Percentiles rank a stretch among this genome's conserved stretches.
phyloP scores from a whole-genome alignment of 2,797 vertebrate species.

The Pelodytes ibericus region DNA sequence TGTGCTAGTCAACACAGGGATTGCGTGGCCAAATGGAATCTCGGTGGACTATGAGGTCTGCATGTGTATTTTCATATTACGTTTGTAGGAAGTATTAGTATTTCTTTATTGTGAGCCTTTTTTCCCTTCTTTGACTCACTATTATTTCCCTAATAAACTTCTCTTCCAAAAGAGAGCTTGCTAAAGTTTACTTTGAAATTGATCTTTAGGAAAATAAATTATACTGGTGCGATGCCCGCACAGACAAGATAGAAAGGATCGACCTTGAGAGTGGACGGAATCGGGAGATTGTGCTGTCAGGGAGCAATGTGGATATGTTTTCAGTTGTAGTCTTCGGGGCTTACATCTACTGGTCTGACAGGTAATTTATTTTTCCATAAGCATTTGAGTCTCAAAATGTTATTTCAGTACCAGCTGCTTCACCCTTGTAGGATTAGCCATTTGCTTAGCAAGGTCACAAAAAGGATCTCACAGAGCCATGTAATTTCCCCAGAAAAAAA shows the following conservation, averaged over 20 bases:
- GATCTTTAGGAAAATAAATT: conserved; percentile 95
- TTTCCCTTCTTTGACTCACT: conserved; percentile 60
- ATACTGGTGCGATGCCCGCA: conserved; percentile 98
- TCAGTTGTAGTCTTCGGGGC: conserved; percentile 96
- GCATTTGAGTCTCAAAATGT: conserved; percentile 73
- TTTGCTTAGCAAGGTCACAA: conserved; percentile 71
- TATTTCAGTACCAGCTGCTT: conserved; percentile 74
- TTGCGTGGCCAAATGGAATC: conserved; percentile 95
- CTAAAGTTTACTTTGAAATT: conserved; percentile 82
- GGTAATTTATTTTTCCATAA: conserved; percentile 96
- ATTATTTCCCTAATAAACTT: conserved; percentile 66
- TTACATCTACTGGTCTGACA: conserved; percentile 99
- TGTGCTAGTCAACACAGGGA: conserved; percentile 88
- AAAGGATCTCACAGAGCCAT: conserved; percentile 61
- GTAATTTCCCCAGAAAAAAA: conserved; percentile 60
- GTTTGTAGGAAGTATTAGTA: conserved; percentile 23
- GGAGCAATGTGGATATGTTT: conserved; percentile 96
- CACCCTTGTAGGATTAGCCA: conserved; percentile 78
- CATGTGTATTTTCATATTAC: conserved; percentile 48
- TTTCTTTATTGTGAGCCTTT: conserved; percentile 49
- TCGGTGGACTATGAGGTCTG: conserved; percentile 95
- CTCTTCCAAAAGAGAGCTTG: conserved; percentile 57
- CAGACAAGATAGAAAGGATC: conserved; percentile 98
- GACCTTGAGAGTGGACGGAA: conserved; percentile 96
- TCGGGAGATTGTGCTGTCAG: conserved; percentile 94